Evolutionary conservation across 2,888 invertebrate genomes (phyloP), one percentile per base, ranked within the genome.

Genomic region (Cancer borealis): DNA sequence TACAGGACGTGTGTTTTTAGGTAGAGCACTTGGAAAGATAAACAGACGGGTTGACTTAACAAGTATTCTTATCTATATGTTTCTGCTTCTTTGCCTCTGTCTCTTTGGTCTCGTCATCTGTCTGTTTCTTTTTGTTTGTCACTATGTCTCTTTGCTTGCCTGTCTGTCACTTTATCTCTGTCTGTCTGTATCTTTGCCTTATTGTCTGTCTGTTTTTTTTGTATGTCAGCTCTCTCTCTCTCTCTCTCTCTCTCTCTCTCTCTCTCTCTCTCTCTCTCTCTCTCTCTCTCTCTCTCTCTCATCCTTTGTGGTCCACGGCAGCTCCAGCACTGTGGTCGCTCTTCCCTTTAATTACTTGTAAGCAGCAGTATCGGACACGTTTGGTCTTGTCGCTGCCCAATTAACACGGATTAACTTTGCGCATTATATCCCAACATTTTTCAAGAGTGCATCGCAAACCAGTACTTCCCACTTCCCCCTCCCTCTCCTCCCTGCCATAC

Each of bases 351-450:
- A 66, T 66, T 6, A n/a, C 66, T n/a, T 21, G n/a, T 66, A 66
- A 66, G 66, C n/a, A 66, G 66, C n/a, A n/a, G 66, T 66, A 66
- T 66, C 66, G 6, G 66, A 66, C 66, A 66, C 66, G 66, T 66
- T 66, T 66, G 66, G 66, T 66, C 66, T 66, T 66, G 66, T 66
- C 66, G 66, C n/a, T 66, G n/a, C n/a, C 66, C 66, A 66, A 66
- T 66, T 66, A 66, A 66, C 66, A 66, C 66, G 21, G 66, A 21
- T 66, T n/a, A 66, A 66, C 66, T 66, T 66, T 66, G 6, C 3
- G 6, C n/a, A n/a, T 66, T 66, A 66, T 66, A 66, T n/a, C n/a
- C 66, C 66, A 66, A n/a, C 66, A 66, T 66, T 66, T 66, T 66
- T 66, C n/a, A 66, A 21, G n/a, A n/a, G n/a, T n/a, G 66, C 66